These are phyloP conservation scores for Drosophila neonasuta DNA, from an alignment of 2,888 invertebrate species.

Conservation along the genomic window DNA sequence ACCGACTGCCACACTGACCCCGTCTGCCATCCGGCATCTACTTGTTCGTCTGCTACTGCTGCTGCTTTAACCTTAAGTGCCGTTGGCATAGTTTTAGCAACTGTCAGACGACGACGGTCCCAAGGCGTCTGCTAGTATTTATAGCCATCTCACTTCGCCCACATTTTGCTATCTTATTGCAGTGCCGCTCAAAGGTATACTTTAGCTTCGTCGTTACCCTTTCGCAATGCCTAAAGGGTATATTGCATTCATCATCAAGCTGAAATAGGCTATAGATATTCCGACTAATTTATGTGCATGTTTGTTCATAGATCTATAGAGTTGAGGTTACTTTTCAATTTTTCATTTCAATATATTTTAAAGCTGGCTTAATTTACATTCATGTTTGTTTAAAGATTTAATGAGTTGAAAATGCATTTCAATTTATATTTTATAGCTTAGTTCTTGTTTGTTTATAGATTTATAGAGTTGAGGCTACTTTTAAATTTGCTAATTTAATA, in stretches of 20 bases:
- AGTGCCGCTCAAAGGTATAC: constrained; percentile 33
- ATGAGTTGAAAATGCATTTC: too few species aligned
- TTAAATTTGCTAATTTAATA: too few species aligned
- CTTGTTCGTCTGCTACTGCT: constrained; percentile 27
- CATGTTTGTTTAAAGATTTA: too few species aligned
- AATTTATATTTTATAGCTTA: too few species aligned
- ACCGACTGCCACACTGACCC: constrained; percentile 46
- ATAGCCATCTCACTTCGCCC: constrained; percentile 48
- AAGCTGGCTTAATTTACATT: too few species aligned
- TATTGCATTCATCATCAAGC: constrained; percentile 10
- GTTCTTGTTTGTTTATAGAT: too few species aligned
- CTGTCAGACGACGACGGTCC: constrained; percentile 51
- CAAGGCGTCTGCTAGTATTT: constrained; percentile 69
- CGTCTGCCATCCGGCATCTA: constrained; percentile 9
- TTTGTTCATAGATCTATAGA: too few species aligned
- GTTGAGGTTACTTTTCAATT: too few species aligned
- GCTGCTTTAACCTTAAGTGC: constrained; percentile 55
- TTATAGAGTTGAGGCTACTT: too few species aligned
- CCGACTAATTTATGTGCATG: too few species aligned
- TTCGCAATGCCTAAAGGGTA: background rate
- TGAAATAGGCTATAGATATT: background rate
- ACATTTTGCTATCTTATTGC: constrained; percentile 43
- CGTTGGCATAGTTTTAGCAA: constrained; percentile 72
- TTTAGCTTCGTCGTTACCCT: constrained; percentile 11
- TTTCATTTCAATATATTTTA: too few species aligned